Conservation (phyloP, 1,140 invertebrate genomes). For the Goniozus legneri region DNA sequence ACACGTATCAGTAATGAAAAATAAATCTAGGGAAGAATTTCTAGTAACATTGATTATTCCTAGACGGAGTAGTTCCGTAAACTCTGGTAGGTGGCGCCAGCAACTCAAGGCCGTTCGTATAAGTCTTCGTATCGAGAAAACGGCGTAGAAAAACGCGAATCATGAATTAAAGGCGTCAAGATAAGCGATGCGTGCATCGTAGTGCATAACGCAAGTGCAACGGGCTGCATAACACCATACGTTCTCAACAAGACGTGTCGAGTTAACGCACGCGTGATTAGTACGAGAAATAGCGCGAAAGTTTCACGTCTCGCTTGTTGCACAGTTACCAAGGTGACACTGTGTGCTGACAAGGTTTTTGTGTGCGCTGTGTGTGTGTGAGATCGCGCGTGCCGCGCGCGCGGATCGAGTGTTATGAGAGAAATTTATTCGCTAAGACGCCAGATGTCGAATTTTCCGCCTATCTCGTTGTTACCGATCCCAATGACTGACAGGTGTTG, state of each 20-base stretch:
- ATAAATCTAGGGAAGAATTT: no score
- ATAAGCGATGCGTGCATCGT: neutral
- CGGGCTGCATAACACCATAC: no score
- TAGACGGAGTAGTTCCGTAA: no score
- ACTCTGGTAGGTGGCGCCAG: constrained; percentile 11
- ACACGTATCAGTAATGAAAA: no score
- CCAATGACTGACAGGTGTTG: neutral
- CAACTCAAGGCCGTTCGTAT: constrained; percentile 8
- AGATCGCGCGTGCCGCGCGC: neutral
- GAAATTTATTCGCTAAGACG: neutral
- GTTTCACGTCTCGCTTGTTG: constrained; percentile 32
- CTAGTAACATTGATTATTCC: no score
- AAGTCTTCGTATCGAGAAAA: constrained; percentile 9
- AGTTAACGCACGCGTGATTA: no score
- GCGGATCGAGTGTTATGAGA: constrained; percentile 18
- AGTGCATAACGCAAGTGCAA: no score
- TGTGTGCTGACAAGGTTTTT: constrained; percentile 1
- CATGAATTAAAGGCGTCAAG: constrained; percentile 28
- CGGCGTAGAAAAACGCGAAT: constrained; percentile 18
- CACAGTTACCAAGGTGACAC: constrained; percentile 37
- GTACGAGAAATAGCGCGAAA: constrained; percentile 3
- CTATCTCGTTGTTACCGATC: no score
- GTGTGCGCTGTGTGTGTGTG: constrained; percentile 11
- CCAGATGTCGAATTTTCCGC: neutral
- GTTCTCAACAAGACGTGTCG: no score